These are phyloP conservation scores for Sandelia bainsii DNA, from an alignment of 2,797 vertebrate genomes.

Conservation along the genomic window DNA sequence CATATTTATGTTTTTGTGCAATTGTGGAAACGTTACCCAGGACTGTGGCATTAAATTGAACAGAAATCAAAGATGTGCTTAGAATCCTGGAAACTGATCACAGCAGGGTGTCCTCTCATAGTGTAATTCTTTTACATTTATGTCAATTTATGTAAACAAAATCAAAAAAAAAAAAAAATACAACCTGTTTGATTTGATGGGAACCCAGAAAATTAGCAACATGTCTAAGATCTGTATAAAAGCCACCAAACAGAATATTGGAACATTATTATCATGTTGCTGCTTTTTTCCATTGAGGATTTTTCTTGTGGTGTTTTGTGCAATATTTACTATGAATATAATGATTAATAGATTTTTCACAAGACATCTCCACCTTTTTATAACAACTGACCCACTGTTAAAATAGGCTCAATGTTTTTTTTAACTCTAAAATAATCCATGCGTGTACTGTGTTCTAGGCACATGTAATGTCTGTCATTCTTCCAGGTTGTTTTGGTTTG, in stretches of 20 bases:
- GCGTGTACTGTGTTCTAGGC: conserved; percentile 77
- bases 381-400: conserved; percentile 49
- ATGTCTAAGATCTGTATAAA: neutral
- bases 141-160: conserved; percentile 51
- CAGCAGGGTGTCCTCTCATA: conserved; percentile 22
- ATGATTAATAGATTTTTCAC: conserved; percentile 41
- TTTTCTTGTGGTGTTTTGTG: conserved; percentile 30
- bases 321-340: conserved; percentile 28
- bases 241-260: conserved; percentile 8
- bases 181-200: conserved; percentile 29
- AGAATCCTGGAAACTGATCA: conserved; percentile 37
- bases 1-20: conserved; percentile 10
- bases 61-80: conserved; percentile 33
- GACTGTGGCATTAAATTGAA: conserved; percentile 13
- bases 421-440: conserved; percentile 73
- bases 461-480: conserved; percentile 85
- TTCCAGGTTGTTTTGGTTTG: conserved; percentile 88
- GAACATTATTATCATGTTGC: conserved; percentile 13
- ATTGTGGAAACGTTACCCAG: neutral
- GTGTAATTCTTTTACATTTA: conserved; percentile 42
- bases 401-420: conserved; percentile 49
- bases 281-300: neutral
- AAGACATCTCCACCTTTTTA: conserved; percentile 36
- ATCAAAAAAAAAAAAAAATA: conserved; percentile 21
- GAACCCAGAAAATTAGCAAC: conserved; percentile 31